A percentile compares a stretch with the other conserved stretches of the same genome.
Evolutionary conservation across 2,888 invertebrate genomes (phyloP).

Genomic region (Yponomeuta malinellus): DNA sequence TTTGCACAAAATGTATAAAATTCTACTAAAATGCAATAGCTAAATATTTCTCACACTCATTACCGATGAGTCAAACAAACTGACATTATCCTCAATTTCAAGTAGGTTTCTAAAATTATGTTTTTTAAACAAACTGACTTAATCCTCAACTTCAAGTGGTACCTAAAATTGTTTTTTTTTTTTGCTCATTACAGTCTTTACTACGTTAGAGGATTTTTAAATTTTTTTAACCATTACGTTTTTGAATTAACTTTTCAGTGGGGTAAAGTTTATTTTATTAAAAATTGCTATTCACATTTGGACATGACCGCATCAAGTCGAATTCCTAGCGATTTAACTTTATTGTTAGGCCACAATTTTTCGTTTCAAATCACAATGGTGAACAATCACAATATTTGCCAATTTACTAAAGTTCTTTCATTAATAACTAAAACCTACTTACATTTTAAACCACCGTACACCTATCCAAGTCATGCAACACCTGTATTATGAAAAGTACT

Average conservation of each 20-base stretch:
- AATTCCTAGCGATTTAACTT: constrained; percentile 16
- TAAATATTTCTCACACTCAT: not conserved
- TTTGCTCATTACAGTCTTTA: too few species aligned
- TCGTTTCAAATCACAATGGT: constrained; percentile 54
- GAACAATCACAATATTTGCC: constrained; percentile 48
- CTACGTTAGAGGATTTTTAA: too few species aligned
- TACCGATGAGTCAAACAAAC: not conserved
- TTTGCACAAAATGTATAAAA: not conserved
- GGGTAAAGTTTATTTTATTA: not conserved
- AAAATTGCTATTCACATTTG: constrained; percentile 20
- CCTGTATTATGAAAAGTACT: too few species aligned
- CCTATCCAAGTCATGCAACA: too few species aligned
- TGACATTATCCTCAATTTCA: not conserved
- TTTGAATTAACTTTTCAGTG: too few species aligned
- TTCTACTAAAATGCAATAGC: not conserved
- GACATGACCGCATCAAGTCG: constrained; percentile 35
- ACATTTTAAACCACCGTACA: not conserved
- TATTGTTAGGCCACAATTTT: constrained; percentile 54
- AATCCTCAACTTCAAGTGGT: not conserved
- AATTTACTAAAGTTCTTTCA: constrained; percentile 10
- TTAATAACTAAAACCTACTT: not conserved
- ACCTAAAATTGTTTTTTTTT: too few species aligned
- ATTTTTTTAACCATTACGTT: too few species aligned
- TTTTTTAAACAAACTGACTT: not conserved
- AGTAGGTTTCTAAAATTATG: not conserved